A percentile compares a stretch with the other conserved stretches of the same genome.
phyloP scores from a whole-genome alignment of 2,113 vertebrate species.

The Tetraodon nigroviridis region DNA sequence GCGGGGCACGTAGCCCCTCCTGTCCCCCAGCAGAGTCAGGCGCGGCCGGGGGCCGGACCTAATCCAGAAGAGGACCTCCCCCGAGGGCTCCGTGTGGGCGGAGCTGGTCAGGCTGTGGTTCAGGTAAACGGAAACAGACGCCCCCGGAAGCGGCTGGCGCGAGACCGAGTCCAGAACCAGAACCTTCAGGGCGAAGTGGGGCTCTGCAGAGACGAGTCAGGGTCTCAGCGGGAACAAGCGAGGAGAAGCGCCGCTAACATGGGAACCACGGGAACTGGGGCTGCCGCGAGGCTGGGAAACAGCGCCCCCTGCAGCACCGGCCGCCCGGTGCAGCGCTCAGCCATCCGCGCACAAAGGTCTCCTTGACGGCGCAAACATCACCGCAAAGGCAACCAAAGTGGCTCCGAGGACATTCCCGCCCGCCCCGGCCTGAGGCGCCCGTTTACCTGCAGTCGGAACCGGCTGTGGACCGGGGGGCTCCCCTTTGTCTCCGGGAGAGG shows the following conservation, averaged over 20 bases:
- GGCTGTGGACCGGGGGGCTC: slow-evolving; percentile 10
- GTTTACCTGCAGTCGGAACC: slow-evolving; percentile 45
- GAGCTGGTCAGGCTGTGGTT: slow-evolving; percentile 84
- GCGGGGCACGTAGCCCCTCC: slow-evolving; percentile 84
- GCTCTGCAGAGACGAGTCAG: slow-evolving; percentile 61
- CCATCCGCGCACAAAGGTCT: too few relatives aligned
- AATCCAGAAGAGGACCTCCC: slow-evolving; percentile 82
- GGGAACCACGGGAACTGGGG: too few relatives aligned
- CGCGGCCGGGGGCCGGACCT: slow-evolving; percentile 77
- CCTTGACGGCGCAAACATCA: not conserved
- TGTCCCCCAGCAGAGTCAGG: slow-evolving; percentile 82
- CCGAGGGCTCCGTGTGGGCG: slow-evolving; percentile 69
- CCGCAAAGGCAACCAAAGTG: not conserved
- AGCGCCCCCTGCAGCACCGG: too few relatives aligned
- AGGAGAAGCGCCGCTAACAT: too few relatives aligned
- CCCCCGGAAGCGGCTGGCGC: slow-evolving; percentile 80
- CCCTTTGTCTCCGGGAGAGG: slow-evolving; percentile 53
- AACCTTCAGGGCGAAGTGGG: slow-evolving; percentile 83
- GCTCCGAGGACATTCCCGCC: not conserved
- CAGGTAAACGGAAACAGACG: slow-evolving; percentile 81
- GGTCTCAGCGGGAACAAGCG: too few relatives aligned
- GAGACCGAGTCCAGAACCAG: slow-evolving; percentile 86
- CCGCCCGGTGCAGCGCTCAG: too few relatives aligned
- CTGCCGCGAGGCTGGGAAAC: too few relatives aligned
- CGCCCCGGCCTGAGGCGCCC: not conserved